phyloP scores from a whole-genome alignment of 2,113 vertebrate species.

The Nibea albiflora region DNA sequence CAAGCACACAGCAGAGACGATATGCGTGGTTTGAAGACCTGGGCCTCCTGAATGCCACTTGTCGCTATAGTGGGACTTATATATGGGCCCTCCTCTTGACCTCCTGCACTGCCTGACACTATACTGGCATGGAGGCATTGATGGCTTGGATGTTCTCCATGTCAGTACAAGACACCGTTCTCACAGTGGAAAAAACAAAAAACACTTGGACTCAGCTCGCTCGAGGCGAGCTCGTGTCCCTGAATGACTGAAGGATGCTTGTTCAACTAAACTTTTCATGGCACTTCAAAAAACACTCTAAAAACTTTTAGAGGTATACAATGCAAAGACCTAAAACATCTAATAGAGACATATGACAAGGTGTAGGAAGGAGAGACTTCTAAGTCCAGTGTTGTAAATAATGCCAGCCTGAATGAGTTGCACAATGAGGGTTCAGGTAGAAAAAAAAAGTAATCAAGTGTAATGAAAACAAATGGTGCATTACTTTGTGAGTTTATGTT shows the following conservation, averaged over 20 bases:
- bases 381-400: constrained; percentile 50
- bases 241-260: constrained; percentile 85
- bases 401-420: constrained; percentile 53
- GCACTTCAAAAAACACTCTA: constrained; percentile 79
- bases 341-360: constrained; percentile 57
- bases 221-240: constrained; percentile 38
- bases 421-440: constrained; percentile 54
- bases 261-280: constrained; percentile 69
- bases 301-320: constrained; percentile 75
- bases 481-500: constrained; percentile 55
- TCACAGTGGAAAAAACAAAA: constrained; percentile 60
- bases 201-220: constrained; percentile 49
- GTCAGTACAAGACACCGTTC: constrained; percentile 74
- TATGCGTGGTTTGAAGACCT: constrained; percentile 21
- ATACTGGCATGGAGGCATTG: constrained; percentile 82
- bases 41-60: constrained; percentile 81
- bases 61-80: constrained; percentile 85
- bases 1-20: constrained; percentile 37
- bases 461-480: constrained; percentile 56
- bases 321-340: constrained; percentile 71
- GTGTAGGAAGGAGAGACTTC: constrained; percentile 55
- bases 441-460: constrained; percentile 60
- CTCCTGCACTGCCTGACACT: constrained; percentile 79
- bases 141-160: constrained; percentile 88
- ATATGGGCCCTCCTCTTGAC: constrained; percentile 75